A percentile compares a stretch with the other conserved stretches of the same genome.
Evolutionary conservation across 2,113 vertebrate genomes (phyloP).

Genomic region (Sceloporus undulatus): DNA sequence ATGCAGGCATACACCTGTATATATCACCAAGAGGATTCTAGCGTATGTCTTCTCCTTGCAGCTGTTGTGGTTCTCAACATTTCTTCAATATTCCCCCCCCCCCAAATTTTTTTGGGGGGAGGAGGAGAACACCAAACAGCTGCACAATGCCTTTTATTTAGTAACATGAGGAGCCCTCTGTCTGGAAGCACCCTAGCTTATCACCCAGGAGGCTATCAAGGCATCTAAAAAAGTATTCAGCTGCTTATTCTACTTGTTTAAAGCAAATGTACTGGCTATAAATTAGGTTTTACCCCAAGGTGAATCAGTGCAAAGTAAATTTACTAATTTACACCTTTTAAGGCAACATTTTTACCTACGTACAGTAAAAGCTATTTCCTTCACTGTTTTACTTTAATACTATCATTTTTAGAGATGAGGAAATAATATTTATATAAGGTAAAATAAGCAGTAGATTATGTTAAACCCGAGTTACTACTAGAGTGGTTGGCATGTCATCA

Average conservation of each 20-base stretch:
- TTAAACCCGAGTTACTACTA: slow-evolving; percentile 48
- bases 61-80: no score
- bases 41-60: not conserved
- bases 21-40: not conserved
- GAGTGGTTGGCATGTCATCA: slow-evolving; percentile 64
- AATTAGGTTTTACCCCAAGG: slow-evolving; percentile 70
- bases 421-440: slow-evolving; percentile 41
- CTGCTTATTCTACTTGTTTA: slow-evolving; percentile 63
- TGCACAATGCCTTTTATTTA: not conserved
- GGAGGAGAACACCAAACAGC: not conserved
- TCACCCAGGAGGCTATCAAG: slow-evolving; percentile 72
- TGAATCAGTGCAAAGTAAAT: slow-evolving; percentile 74
- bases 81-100: not conserved
- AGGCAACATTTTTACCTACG: slow-evolving; percentile 71
- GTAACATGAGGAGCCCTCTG: not conserved
- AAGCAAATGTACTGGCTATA: slow-evolving; percentile 72
- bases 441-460: slow-evolving; percentile 66
- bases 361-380: slow-evolving; percentile 55
- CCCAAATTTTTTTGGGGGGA: no score
- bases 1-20: no score
- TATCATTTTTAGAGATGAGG: slow-evolving; percentile 48
- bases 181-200: slow-evolving; percentile 59
- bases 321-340: slow-evolving; percentile 74
- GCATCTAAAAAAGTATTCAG: slow-evolving; percentile 79
- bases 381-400: slow-evolving; percentile 62